Evolutionary conservation across 2,797 vertebrate species (phyloP), one percentile per base, ranked within the genome.

Genomic region (Triplophysa bombifrons): DNA sequence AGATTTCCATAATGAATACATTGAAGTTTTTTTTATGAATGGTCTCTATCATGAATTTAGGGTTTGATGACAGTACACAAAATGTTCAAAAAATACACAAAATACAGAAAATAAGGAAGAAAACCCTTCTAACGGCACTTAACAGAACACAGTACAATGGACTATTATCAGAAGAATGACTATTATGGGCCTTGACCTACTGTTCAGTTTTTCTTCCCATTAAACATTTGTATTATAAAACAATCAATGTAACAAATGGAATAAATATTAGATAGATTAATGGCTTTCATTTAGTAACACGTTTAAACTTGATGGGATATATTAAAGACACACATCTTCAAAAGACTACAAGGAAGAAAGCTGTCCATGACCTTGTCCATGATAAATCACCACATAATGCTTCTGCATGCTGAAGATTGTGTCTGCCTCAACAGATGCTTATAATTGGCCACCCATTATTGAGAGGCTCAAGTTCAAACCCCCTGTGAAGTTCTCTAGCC

Each of bases 361-460:
- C 53, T 44, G 34, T 74, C 55, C 44, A 14, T 7, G 61, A 25
- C 20, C 41, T 20, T 63, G 60, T 55, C 53, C 53, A 55, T 78
- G 51, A 75, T 81, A 66, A 78, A 78, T 56, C 76, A 78, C 65
- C 30, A 16, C 53, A 19, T 66, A 46, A 74, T 48, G 48, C 34
- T 74, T 67, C 63, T 46, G 56, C 44, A 9, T 20, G 41, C 25
- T 41, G 27, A 48, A 44, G 69, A 84, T 74, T 69, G 64, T 19
- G 44, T 44, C 82, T 66, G 65, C 72, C 27, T 65, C 64, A 69
- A 70, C 71, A 66, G 46, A 74, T 69, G 64, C 64, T 74, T 58
- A 66, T 53, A 81, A 75, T 79, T 67, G 83, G 74, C 75, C 61
- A 81, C 79, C 79, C 65, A 71, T 80, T 71, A 78, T 56, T 75